A percentile compares a stretch with the other conserved stretches of the same genome.
Evolutionary conservation across 2,888 invertebrate species (phyloP).

Genomic region (Temnothorax rugatulus): DNA sequence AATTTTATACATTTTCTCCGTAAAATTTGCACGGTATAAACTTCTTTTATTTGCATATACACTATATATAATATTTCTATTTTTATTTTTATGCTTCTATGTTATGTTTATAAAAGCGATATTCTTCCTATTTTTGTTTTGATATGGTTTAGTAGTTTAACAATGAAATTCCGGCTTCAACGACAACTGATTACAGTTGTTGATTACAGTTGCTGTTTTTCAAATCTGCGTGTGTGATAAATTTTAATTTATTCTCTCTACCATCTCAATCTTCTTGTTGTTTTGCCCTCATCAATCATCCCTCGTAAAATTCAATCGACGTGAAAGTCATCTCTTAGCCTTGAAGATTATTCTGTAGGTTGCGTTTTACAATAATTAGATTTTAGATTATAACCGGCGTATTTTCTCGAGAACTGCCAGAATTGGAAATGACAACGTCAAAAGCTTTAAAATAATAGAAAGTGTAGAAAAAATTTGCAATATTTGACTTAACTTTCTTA

Average conservation of each 20-base stretch:
- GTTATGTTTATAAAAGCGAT: neutral
- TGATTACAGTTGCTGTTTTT: slow-evolving; percentile 7
- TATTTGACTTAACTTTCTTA: neutral
- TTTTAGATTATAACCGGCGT: neutral
- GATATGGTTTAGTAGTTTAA: neutral
- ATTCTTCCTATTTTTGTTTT: neutral
- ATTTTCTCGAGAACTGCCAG: neutral
- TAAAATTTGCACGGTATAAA: neutral
- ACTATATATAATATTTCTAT: neutral
- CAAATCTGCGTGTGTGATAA: slow-evolving; percentile 37
- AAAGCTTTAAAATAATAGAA: neutral
- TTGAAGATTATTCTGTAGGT: neutral
- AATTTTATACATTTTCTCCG: neutral
- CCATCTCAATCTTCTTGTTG: slow-evolving; percentile 32
- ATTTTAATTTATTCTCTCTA: slow-evolving; percentile 62
- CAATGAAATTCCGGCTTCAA: neutral
- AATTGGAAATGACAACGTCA: slow-evolving; percentile 6
- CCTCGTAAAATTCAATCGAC: neutral
- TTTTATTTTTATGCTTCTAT: neutral
- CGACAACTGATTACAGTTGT: neutral
- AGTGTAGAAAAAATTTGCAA: neutral
- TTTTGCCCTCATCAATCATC: slow-evolving; percentile 6
- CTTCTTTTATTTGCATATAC: neutral
- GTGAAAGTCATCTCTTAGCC: neutral
- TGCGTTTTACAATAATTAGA: slow-evolving; percentile 14